Conservation (phyloP, 2,888 invertebrate species). For the Tanaodytes sp. region DNA sequence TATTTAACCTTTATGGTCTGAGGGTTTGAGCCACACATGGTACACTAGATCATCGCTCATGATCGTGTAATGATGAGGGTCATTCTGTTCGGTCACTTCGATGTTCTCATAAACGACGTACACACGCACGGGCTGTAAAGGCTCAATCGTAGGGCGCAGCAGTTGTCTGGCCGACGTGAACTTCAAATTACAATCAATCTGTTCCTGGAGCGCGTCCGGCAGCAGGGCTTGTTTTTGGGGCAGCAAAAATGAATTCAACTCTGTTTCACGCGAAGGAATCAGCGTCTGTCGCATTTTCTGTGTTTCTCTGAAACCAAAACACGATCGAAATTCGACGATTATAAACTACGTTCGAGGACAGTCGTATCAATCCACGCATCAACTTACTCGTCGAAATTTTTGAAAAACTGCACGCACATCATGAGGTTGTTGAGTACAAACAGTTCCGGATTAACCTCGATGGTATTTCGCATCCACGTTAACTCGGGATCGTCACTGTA, state of each 20-base stretch:
- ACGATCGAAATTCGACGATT: too few species aligned
- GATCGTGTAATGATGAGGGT: constrained; percentile 76
- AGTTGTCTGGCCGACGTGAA: constrained; percentile 71
- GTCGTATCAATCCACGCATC: too few species aligned
- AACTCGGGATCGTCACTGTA: constrained; percentile 21
- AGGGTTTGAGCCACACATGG: constrained; percentile 74
- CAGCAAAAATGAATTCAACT: constrained; percentile 75
- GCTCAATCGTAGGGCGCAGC: constrained; percentile 72
- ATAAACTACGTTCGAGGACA: too few species aligned
- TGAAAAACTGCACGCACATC: constrained; percentile 84
- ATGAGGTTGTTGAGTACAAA: constrained; percentile 86
- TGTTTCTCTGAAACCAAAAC: constrained; percentile 75
- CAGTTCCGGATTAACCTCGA: constrained; percentile 78
- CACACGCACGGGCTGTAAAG: constrained; percentile 78
- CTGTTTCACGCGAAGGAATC: constrained; percentile 74
- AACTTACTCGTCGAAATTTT: constrained; percentile 83
- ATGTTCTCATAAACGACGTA: constrained; percentile 83
- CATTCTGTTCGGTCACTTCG: constrained; percentile 80
- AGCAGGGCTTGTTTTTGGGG: constrained; percentile 79
- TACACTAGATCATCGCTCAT: constrained; percentile 78
- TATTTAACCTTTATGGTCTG: constrained; percentile 65
- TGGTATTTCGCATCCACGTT: constrained; percentile 76
- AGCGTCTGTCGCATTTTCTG: constrained; percentile 74
- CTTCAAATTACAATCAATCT: constrained; percentile 77
- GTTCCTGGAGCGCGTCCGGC: constrained; percentile 82